These are phyloP conservation scores for Willisornis vidua DNA, from an alignment of 2,113 vertebrate species.

Conservation along the genomic window DNA sequence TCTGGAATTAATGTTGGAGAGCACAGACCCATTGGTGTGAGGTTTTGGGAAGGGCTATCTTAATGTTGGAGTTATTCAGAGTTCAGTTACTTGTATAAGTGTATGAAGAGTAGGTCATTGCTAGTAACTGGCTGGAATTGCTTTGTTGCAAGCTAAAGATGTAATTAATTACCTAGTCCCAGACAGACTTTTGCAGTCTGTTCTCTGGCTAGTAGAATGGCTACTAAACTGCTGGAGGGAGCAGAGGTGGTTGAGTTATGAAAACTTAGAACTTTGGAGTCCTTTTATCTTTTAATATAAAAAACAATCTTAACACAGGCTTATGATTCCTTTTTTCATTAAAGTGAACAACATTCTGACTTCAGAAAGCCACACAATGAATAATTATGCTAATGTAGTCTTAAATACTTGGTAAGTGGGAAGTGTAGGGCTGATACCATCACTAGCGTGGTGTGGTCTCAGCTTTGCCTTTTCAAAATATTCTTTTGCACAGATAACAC, in stretches of 20 bases:
- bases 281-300: not conserved
- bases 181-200: not conserved
- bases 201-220: not conserved
- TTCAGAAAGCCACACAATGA: conserved; percentile 4
- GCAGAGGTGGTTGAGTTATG: not conserved
- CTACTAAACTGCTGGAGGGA: not conserved
- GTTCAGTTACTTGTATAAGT: not conserved
- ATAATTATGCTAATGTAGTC: not conserved
- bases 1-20: conserved; percentile 3
- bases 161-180: not conserved
- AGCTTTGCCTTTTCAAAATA: not conserved
- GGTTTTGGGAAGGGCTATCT: not conserved
- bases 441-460: not conserved
- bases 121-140: not conserved
- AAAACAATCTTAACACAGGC: not conserved
- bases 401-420: not conserved
- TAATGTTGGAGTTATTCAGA: not conserved
- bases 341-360: not conserved
- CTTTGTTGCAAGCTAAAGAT: not conserved
- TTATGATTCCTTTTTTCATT: not conserved
- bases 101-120: not conserved
- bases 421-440: not conserved
- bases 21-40: not conserved
- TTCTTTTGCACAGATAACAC: not conserved
- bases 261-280: not conserved